Evolutionary conservation across 2,888 invertebrate species (phyloP), one percentile per base, ranked within the genome.

Genomic region (Drosophila sordidula): DNA sequence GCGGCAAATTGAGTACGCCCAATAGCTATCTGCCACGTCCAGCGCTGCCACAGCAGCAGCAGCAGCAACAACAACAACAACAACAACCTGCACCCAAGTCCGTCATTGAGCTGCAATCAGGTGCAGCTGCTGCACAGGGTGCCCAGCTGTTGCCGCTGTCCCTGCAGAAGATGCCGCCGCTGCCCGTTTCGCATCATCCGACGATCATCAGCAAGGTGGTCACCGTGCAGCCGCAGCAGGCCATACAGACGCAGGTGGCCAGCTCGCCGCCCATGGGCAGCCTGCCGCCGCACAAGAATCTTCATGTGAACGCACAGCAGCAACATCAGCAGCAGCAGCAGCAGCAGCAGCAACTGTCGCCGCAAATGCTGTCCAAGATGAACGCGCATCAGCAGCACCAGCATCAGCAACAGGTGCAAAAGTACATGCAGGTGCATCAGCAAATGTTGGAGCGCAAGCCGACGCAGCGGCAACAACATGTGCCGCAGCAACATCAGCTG

Each of bases 181-280:
- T 89, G 62, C 84, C 90, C 4, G 79, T 89, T 16, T 66, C 78
- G 11, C 85, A 86, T 64, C 90, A 90, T 57, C 89, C 90, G 9
- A 88, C 92, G 4, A 90, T 91, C 38, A 90, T 91, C 5, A 92
- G 90, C 61, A 91, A 91, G 65, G 91, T 91, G 22, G 91, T 90
- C 0, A 89, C 88, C 0, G 91, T 91, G 49, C 90, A 90, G 57
- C 90, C 90, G 3, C 91, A 90, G 52, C 91, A 91, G 55, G 90
- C 90, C 1, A 89, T 90, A 9, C 89, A 90, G 49, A 77, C 87
- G 0, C 78, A 83, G 41, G 77, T 87, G 47, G 78, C 80, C 11
- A 74, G 56, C 6, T 75, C 88, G 9, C 71, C 85, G 25, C 72
- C 81, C 4, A 39, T 79, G 52, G 77, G 79, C 49, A 84, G 75